Conservation (phyloP, 2,888 invertebrate genomes). For the Sesamia inferens region DNA sequence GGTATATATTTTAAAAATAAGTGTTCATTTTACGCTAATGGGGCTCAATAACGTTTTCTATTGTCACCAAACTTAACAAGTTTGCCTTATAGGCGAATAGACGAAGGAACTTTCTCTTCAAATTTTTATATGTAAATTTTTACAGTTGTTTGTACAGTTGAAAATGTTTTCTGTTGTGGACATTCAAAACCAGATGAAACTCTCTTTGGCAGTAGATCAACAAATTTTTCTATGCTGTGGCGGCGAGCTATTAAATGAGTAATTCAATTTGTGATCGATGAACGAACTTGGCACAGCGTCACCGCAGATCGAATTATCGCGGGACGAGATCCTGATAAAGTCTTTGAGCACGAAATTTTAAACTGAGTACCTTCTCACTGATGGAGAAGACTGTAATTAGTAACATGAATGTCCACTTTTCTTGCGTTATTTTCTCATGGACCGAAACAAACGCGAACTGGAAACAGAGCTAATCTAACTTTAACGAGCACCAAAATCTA, state of each 20-base stretch:
- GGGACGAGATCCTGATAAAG: constrained; percentile 34
- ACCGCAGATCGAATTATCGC: constrained; percentile 51
- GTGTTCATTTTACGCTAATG: neutral
- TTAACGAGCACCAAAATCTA: constrained; percentile 30
- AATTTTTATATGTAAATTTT: neutral
- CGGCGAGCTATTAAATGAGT: constrained; percentile 41
- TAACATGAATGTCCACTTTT: neutral
- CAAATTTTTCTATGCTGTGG: constrained; percentile 14
- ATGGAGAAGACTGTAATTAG: constrained; percentile 1
- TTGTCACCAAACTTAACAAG: neutral
- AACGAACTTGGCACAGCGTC: constrained; percentile 38
- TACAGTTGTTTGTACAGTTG: neutral
- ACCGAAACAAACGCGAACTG: constrained; percentile 13
- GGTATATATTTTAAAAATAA: neutral
- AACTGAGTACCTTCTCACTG: constrained; percentile 3
- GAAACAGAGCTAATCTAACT: constrained; percentile 18
- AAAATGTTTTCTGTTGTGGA: neutral
- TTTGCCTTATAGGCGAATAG: neutral
- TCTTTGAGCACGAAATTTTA: constrained; percentile 11
- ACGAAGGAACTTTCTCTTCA: neutral
- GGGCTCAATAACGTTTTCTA: neutral
- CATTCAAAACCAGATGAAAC: neutral
- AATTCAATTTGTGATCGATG: constrained; percentile 62
- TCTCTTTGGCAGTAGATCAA: neutral
- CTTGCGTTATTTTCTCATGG: neutral